Conservation (phyloP, 2,797 vertebrate species). For the Lemur catta region DNA sequence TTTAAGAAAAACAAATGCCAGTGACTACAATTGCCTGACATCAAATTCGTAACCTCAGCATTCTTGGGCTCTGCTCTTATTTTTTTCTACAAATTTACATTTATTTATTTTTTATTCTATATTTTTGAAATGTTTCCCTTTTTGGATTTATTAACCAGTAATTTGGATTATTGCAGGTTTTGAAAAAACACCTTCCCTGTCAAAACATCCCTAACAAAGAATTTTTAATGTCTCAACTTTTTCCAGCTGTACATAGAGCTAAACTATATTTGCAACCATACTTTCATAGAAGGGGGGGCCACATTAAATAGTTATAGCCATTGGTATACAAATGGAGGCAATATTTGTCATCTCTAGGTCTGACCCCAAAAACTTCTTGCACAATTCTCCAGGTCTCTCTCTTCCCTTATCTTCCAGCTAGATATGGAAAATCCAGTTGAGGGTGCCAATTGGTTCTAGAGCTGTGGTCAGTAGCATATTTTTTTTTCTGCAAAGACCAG, state of each 20-base stretch:
- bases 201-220: background rate
- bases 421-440: background rate
- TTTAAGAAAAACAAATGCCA: background rate
- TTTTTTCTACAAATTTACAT: background rate
- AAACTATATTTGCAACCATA: background rate
- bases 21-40: background rate
- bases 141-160: background rate
- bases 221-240: background rate
- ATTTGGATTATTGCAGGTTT: background rate
- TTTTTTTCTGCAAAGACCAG: background rate
- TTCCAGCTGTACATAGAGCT: background rate
- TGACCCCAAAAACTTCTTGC: background rate
- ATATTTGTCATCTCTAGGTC: background rate
- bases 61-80: background rate
- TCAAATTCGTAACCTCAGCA: background rate
- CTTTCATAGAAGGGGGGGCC: background rate
- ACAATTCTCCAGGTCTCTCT: background rate
- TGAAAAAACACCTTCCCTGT: background rate
- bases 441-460: background rate
- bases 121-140: background rate
- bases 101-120: background rate
- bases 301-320: background rate
- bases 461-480: background rate
- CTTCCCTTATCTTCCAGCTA: background rate
- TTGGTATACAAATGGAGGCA: background rate